phyloP scores from a whole-genome alignment of 1,140 invertebrate genomes.

The Eupristina koningsbergeri region DNA sequence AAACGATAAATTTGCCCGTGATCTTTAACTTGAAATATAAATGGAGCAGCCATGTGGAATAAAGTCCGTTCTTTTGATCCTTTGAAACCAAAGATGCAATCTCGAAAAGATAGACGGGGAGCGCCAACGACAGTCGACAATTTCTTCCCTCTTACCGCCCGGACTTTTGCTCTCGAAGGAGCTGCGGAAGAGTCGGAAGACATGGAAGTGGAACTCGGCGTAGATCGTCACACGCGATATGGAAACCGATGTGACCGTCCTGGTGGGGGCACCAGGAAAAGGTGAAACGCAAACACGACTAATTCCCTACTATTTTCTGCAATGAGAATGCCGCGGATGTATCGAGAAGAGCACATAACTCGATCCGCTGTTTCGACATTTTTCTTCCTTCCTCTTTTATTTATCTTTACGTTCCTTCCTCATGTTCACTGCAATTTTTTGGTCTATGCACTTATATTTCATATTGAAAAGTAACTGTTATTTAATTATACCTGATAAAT shows the following conservation, averaged over 20 bases:
- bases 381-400: neutral
- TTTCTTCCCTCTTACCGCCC: neutral
- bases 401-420: no score
- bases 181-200: constrained; percentile 22
- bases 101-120: neutral
- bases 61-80: neutral
- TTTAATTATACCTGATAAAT: no score
- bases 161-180: neutral
- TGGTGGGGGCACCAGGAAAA: constrained; percentile 28
- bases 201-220: neutral
- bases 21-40: neutral
- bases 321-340: neutral
- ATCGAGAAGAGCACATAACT: neutral
- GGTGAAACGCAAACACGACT: constrained; percentile 45
- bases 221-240: constrained; percentile 48
- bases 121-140: neutral
- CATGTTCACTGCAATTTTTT: no score
- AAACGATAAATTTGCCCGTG: neutral
- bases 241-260: neutral
- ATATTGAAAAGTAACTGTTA: no score
- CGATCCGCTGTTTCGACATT: neutral
- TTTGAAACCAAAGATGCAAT: neutral
- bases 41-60: neutral
- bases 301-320: constrained; percentile 4
- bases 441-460: no score